These are phyloP conservation scores for Helicolenus hilgendorfi DNA, from an alignment of 2,797 vertebrate species.

Conservation along the genomic window DNA sequence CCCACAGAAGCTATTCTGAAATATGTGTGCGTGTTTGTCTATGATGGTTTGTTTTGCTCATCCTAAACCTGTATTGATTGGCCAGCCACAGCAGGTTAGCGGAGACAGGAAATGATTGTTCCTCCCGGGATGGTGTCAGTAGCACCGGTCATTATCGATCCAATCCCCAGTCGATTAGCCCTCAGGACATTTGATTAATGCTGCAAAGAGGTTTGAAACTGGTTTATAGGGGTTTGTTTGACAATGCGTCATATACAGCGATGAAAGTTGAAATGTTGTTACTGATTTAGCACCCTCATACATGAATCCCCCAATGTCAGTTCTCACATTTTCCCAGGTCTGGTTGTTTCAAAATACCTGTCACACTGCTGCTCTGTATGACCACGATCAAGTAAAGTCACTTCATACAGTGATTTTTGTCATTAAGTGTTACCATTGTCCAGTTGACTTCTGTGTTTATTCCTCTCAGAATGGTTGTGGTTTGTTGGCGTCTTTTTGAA, in stretches of 20 bases:
- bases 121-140: conserved; percentile 61
- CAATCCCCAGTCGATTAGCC: conserved; percentile 51
- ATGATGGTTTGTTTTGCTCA: conserved; percentile 55
- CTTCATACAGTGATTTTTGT: conserved; percentile 1
- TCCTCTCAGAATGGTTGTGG: conserved; percentile 29
- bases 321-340: neutral
- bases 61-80: conserved; percentile 72
- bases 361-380: neutral
- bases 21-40: neutral
- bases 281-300: neutral
- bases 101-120: conserved; percentile 76
- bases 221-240: conserved; percentile 33
- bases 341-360: neutral
- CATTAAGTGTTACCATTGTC: conserved; percentile 46
- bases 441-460: conserved; percentile 42
- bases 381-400: conserved; percentile 6
- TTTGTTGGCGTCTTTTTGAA: conserved; percentile 51
- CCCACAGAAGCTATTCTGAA: conserved; percentile 15
- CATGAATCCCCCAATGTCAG: neutral
- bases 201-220: conserved; percentile 28
- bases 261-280: conserved; percentile 3
- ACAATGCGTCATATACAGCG: conserved; percentile 5
- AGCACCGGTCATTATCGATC: conserved; percentile 69
- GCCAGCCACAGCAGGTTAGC: conserved; percentile 68
- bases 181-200: conserved; percentile 79